phyloP scores from a whole-genome alignment of 64 coral and sea anemone genomes.

The Hydrozoanthus tunicans region DNA sequence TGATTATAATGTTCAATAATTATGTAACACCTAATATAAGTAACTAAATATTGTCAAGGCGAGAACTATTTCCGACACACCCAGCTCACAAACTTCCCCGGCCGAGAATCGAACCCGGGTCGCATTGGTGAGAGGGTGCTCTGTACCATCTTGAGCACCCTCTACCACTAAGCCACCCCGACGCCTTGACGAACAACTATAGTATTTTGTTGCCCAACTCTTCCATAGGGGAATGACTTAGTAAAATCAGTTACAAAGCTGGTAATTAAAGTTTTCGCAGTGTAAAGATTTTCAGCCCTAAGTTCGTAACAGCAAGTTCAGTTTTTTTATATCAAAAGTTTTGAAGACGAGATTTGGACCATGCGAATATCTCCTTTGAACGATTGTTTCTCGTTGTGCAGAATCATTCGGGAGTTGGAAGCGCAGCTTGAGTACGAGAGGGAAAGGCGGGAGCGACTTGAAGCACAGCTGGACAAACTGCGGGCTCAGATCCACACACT shows the following conservation, averaged over 20 bases:
- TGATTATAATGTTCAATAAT: no score
- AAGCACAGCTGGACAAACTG: conserved; percentile 93
- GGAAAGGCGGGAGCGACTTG: conserved; percentile 88
- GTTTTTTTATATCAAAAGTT: no score
- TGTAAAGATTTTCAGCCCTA: no score
- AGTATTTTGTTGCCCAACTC: background rate
- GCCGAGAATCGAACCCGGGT: no score
- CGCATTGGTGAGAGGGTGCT: background rate
- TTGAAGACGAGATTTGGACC: background rate
- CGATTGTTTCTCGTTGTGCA: conserved; percentile 3
- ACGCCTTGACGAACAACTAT: background rate
- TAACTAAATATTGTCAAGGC: no score
- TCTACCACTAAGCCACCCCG: no score
- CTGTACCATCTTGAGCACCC: background rate
- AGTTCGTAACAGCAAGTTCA: no score
- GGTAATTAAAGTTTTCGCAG: no score
- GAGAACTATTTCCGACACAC: no score
- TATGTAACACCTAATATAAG: no score
- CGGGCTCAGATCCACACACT: conserved; percentile 91
- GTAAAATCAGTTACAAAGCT: no score
- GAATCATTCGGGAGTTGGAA: conserved; percentile 87
- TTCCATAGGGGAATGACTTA: background rate
- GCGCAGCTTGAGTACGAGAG: conserved; percentile 92
- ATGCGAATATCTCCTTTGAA: background rate
- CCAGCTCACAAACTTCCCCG: no score